These are phyloP conservation scores for Vanessa atalanta DNA, from an alignment of 1,140 invertebrate species.

Conservation along the genomic window DNA sequence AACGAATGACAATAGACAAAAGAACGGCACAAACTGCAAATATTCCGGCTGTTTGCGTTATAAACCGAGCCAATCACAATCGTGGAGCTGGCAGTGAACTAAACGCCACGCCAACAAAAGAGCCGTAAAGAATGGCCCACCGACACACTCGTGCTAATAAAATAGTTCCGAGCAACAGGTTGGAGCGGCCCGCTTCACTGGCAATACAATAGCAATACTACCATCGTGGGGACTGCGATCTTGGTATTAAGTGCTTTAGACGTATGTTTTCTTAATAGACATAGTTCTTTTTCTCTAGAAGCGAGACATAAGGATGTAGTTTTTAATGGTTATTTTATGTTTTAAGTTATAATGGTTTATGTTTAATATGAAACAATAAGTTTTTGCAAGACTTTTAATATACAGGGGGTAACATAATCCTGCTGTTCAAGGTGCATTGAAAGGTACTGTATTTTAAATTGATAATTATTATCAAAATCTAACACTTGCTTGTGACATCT, in stretches of 20 bases:
- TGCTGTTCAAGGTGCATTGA: too few relatives aligned
- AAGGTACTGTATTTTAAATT: too few relatives aligned
- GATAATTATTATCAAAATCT: too few relatives aligned
- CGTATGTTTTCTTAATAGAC: constrained; percentile 31
- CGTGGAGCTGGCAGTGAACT: constrained; percentile 56
- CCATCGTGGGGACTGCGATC: constrained; percentile 52
- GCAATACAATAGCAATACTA: constrained; percentile 62
- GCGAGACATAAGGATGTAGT: neutral
- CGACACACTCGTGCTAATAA: constrained; percentile 76
- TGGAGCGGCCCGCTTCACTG: constrained; percentile 54
- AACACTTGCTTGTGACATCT: too few relatives aligned
- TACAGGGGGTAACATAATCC: too few relatives aligned
- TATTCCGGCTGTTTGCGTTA: constrained; percentile 70
- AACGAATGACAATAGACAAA: constrained; percentile 53
- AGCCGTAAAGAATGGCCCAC: constrained; percentile 77
- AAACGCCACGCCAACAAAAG: constrained; percentile 75
- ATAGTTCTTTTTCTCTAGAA: constrained; percentile 4
- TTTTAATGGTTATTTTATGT: neutral
- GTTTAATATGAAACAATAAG: too few relatives aligned
- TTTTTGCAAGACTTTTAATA: too few relatives aligned
- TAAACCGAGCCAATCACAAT: constrained; percentile 71
- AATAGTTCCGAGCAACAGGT: constrained; percentile 78
- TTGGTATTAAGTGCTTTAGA: constrained; percentile 51
- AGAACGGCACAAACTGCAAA: constrained; percentile 61
- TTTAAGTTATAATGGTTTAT: too few relatives aligned